Evolutionary conservation across 2,113 vertebrate genomes (phyloP).

Genomic region (Tenrec ecaudatus): DNA sequence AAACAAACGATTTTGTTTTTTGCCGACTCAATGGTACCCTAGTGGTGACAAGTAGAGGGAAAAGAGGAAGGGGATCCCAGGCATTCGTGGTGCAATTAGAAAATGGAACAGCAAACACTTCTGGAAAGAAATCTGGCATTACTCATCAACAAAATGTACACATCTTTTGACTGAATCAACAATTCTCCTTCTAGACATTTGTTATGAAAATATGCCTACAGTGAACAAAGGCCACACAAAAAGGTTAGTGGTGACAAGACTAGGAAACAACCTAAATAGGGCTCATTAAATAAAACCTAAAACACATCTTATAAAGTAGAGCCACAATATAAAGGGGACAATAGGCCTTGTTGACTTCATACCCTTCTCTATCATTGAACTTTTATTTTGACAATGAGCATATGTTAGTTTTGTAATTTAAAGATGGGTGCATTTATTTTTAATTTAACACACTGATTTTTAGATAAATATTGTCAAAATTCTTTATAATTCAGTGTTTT

Average conservation of each 20-base stretch:
- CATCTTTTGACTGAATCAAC: conserved; percentile 15
- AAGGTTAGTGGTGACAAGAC: background rate
- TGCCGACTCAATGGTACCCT: background rate
- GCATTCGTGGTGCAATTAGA: background rate
- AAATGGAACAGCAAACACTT: background rate
- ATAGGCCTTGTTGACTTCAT: background rate
- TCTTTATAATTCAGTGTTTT: conserved; percentile 23
- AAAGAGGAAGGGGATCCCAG: background rate
- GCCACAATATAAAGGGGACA: background rate
- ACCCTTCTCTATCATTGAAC: background rate
- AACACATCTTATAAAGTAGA: conserved; percentile 11
- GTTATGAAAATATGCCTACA: background rate
- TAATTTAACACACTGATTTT: conserved; percentile 35
- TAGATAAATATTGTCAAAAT: background rate
- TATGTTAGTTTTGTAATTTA: conserved; percentile 27
- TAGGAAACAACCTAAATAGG: background rate
- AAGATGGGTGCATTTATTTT: conserved; percentile 52
- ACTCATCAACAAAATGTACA: background rate
- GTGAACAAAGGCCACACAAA: background rate
- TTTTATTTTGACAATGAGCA: conserved; percentile 26
- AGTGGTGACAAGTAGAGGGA: background rate
- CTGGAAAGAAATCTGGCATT: background rate
- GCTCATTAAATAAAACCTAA: background rate
- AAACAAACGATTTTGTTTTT: conserved; percentile 27
- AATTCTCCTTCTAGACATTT: conserved; percentile 39